phyloP scores from a whole-genome alignment of 2,113 vertebrate genomes.

The Leuciscus idus region DNA sequence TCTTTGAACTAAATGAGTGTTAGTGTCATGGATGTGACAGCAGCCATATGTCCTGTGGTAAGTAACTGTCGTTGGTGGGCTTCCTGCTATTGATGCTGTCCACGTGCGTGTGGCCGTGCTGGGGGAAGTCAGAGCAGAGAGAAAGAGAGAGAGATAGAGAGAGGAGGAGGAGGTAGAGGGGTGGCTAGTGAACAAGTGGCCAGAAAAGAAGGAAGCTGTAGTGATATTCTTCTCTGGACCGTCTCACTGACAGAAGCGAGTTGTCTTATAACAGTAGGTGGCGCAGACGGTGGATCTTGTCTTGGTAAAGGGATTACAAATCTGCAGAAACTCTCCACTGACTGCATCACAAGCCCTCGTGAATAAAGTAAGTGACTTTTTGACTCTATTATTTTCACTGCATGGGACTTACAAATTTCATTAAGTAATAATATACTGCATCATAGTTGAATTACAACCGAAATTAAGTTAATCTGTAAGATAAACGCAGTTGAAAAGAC shows the following conservation, averaged over 20 bases:
- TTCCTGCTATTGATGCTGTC: conserved; percentile 37
- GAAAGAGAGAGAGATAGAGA: conserved; percentile 17
- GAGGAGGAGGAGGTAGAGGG: conserved; percentile 30
- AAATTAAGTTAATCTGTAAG: neutral
- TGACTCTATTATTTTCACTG: neutral
- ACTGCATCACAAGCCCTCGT: conserved; percentile 49
- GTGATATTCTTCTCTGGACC: conserved; percentile 40
- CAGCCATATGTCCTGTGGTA: conserved; percentile 42
- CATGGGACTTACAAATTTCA: neutral
- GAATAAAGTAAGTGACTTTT: conserved; percentile 66
- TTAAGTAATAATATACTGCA: neutral
- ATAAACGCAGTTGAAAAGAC: neutral
- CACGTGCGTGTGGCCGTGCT: neutral
- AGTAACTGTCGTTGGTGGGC: conserved; percentile 41
- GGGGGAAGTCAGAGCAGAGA: neutral
- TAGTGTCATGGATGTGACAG: conserved; percentile 5
- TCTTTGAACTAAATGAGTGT: conserved; percentile 5
- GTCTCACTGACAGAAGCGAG: conserved; percentile 45
- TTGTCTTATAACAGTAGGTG: conserved; percentile 75
- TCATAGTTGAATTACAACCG: neutral
- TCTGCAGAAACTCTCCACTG: conserved; percentile 52
- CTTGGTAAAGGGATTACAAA: conserved; percentile 68
- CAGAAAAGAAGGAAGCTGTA: conserved; percentile 45
- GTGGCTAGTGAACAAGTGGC: conserved; percentile 11
- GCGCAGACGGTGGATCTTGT: conserved; percentile 64